Evolutionary conservation across 2,888 invertebrate genomes (phyloP).

Genomic region (Hirtodrosophila trivittata): DNA sequence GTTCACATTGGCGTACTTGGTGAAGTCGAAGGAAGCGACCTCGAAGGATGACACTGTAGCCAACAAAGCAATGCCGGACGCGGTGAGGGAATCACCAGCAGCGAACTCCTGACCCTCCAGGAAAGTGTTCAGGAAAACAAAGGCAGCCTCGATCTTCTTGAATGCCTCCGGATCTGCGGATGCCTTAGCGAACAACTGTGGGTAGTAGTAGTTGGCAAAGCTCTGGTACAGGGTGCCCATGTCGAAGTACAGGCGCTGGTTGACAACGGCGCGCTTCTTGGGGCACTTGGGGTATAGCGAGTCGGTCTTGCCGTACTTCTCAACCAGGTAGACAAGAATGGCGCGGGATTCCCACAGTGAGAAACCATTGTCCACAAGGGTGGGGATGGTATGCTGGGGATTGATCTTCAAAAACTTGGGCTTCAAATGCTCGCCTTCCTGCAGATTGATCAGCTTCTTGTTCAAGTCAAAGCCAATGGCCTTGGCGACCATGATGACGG

Average conservation of each 20-base stretch:
- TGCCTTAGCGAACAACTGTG: slow-evolving; percentile 86
- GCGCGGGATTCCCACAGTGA: slow-evolving; percentile 93
- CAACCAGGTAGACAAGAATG: slow-evolving; percentile 91
- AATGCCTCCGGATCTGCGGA: slow-evolving; percentile 88
- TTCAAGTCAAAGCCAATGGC: slow-evolving; percentile 88
- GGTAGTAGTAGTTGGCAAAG: slow-evolving; percentile 89
- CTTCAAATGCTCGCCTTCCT: slow-evolving; percentile 87
- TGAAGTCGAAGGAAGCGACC: slow-evolving; percentile 87
- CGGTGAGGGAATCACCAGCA: slow-evolving; percentile 90
- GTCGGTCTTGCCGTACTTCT: slow-evolving; percentile 91
- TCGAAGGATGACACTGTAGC: slow-evolving; percentile 89
- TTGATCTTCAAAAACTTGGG: slow-evolving; percentile 90
- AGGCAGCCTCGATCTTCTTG: slow-evolving; percentile 88
- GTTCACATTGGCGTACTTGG: slow-evolving; percentile 88
- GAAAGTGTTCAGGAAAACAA: slow-evolving; percentile 89
- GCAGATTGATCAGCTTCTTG: slow-evolving; percentile 86
- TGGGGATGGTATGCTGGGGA: slow-evolving; percentile 93
- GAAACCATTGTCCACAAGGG: slow-evolving; percentile 92
- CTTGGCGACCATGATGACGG: slow-evolving; percentile 87
- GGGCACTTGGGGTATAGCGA: slow-evolving; percentile 90
- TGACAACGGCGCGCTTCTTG: slow-evolving; percentile 89
- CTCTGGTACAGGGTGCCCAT: slow-evolving; percentile 89
- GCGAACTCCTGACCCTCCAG: slow-evolving; percentile 88
- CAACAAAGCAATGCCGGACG: slow-evolving; percentile 90
- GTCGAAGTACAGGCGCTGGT: slow-evolving; percentile 92